Evolutionary conservation across 2,888 invertebrate genomes (phyloP), one percentile per base, ranked within the genome.

Genomic region (Chironomus riparius): DNA sequence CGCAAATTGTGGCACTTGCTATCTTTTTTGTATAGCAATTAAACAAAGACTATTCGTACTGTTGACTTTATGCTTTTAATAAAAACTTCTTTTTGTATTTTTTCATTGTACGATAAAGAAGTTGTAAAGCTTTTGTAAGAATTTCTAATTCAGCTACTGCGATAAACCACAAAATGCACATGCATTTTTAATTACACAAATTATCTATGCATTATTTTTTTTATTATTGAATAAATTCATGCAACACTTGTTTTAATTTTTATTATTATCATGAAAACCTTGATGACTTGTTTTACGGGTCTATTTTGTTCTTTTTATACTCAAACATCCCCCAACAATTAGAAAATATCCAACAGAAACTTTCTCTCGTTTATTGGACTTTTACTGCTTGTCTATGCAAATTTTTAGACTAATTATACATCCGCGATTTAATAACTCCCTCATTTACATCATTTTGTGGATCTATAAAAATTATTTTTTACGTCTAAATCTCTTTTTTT

Each of bases 21-120:
- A 71, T 71, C 71, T 71, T 5, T 56, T 50, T 50, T 13, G 28
- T 48, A 24, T 71, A 56, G 24, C 71, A 71, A 71, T 71, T 47
- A 50, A 71, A 71, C 56, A 71, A 50, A 48, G 71, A 71, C 71
- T 70, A 24, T 50, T 21, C 10, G 62, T 24, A 22, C 12, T 22
- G n/a, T 56, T 56, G 24, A 21, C 24, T 24, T 22, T 65, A 56
- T 56, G 18, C 56, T 13, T 24, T 22, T 18, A 24, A 22, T 13
- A 65, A 24, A n/a, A 65, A 21, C 21, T 65, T 65, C 18, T 65
- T 65, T 65, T 21, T 24, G 65, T 65, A 65, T 24, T 65, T 21
- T 62, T 62, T 21, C 65, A 24, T 38, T 13, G 65, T 21, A 21
- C 12, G 65, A 65, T 65, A 65, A 65, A 65, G 65, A 24, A 24